phyloP scores from a whole-genome alignment of 2,888 invertebrate species.

The Ryuthela nishihirai region DNA sequence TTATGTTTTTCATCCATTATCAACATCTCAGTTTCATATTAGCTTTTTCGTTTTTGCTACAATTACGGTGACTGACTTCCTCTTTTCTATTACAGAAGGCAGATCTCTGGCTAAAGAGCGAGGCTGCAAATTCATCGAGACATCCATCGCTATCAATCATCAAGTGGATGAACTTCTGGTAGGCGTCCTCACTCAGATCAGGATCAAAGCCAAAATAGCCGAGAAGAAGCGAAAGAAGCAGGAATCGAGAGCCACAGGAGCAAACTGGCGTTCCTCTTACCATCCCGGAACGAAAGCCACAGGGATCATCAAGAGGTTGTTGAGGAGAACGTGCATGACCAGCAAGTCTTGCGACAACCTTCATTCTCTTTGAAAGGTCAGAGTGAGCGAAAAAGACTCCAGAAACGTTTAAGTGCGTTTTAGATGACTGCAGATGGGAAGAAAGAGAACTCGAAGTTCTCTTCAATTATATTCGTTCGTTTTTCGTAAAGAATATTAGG shows the following conservation, averaged over 20 bases:
- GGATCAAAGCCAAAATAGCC: slow-evolving; percentile 60
- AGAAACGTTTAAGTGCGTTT: too few species aligned
- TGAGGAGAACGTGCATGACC: slow-evolving; percentile 54
- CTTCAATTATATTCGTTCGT: too few species aligned
- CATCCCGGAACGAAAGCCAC: too few species aligned
- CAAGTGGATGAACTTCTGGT: slow-evolving; percentile 93
- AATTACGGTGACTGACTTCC: background rate
- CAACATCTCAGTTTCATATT: too few species aligned
- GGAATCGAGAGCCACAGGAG: background rate
- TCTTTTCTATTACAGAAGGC: slow-evolving; percentile 66
- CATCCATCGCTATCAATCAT: slow-evolving; percentile 94
- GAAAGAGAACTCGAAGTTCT: too few species aligned
- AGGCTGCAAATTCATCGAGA: slow-evolving; percentile 89
- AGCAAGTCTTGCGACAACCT: slow-evolving; percentile 58
- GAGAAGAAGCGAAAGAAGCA: slow-evolving; percentile 14
- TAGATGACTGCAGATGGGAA: too few species aligned
- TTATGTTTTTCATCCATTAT: too few species aligned
- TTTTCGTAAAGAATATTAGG: too few species aligned
- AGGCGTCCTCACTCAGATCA: slow-evolving; percentile 85
- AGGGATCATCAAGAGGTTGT: slow-evolving; percentile 77
- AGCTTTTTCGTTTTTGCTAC: too few species aligned
- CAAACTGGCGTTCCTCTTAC: slow-evolving; percentile 35
- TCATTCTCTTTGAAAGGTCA: slow-evolving; percentile 54
- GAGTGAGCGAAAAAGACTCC: too few species aligned
- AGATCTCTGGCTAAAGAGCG: slow-evolving; percentile 87